Evolutionary conservation across 92 coral and sea anemone species (phyloP), one percentile per base, ranked within the genome.

Genomic region (Phymanthus crucifer): DNA sequence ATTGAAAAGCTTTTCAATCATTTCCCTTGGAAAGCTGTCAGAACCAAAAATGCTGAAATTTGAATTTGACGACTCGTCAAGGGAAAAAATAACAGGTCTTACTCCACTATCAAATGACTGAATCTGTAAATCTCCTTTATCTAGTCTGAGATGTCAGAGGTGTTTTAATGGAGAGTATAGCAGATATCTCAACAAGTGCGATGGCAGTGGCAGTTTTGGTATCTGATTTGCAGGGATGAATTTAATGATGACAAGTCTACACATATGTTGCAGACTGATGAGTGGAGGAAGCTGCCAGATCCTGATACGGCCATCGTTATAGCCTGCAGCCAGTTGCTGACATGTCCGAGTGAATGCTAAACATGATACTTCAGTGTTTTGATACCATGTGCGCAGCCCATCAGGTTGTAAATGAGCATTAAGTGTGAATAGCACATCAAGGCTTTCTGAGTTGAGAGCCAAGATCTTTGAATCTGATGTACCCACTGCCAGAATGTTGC

Each of bases 391-490:
- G 67, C 94, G 80, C 61, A 93, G 75, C 21, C 97, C 97, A 71
- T 93, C 97, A 6, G 97, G 97, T 54, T 93, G 97, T n/a, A 90
- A 67, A 33, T 93, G 91, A 0, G 97, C 97, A 84, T 93, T 93
- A 31, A 93, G 83, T 21, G 87, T 86, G 82, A 90, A 93, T 43
- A 93, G 38, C 13, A 87, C 80, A 72, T 82, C 86, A 66, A 93
- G 81, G 61, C 97, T 93, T 54, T 93, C 97, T 7, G 94, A 87
- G 73, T 93, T 93, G 32, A 93, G 72, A 37, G 88, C 87, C 66
- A 90, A 73, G 32, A 93, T 86, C 83, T 93, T 93, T 2, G 97
- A 93, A 71, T 93, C 97, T 13, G 97, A 93, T 1, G 97, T 93
- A 58, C 97, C 97, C 1, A 93, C 85, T 3, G 97, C 97, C 7